Evolutionary conservation across 2,888 invertebrate species (phyloP), one percentile per base, ranked within the genome.

Genomic region (Graphium colonna): DNA sequence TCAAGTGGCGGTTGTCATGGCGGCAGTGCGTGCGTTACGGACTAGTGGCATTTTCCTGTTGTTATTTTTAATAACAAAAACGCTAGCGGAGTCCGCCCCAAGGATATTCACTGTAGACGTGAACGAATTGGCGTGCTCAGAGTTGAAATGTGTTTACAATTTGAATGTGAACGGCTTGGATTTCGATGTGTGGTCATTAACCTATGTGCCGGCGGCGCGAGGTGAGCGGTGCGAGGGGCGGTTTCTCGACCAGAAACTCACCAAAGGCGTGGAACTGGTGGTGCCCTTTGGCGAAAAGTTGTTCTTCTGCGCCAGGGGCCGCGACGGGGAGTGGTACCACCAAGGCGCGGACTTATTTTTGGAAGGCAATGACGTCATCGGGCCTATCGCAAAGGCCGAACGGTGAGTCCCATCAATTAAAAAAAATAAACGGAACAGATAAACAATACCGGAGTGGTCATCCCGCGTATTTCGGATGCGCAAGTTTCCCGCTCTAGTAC

Each of bases 11-110:
- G 63, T 58, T 62, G 74, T 65, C 64, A 87, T 87, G 87, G 85
- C 81, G 66, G 54, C 57, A 55, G 76, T 72, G 73, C 53, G 62
- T 54, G 55, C 57, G 17, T 71, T 73, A 79, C 84, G 87, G 88
- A 87, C 87, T 87, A 88, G 77, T 73, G 74, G 78, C 61, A 67
- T 86, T 71, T 83, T 87, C 67, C 65, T 88, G 57, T 74, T 87
- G 60, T 79, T 87, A 77, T 85, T 87, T 72, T 79, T 82, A 76
- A 75, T 82, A 77, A 69, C 69, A 69, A 74, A 75, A 69, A 69
- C 77, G 50, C 65, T 69, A 66, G 78, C 81, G 58, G 71, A 71
- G 61, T 67, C 77, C 42, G 77, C 82, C 55, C 86, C 86, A 81
- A 80, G 87, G 88, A 85, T 87, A 84, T 82, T 85, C 55, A 68